A percentile compares a stretch with the other conserved stretches of the same genome.
These are phyloP conservation scores for Porites lobata DNA, from an alignment of 92 coral and sea anemone genomes.

Conservation along the genomic window DNA sequence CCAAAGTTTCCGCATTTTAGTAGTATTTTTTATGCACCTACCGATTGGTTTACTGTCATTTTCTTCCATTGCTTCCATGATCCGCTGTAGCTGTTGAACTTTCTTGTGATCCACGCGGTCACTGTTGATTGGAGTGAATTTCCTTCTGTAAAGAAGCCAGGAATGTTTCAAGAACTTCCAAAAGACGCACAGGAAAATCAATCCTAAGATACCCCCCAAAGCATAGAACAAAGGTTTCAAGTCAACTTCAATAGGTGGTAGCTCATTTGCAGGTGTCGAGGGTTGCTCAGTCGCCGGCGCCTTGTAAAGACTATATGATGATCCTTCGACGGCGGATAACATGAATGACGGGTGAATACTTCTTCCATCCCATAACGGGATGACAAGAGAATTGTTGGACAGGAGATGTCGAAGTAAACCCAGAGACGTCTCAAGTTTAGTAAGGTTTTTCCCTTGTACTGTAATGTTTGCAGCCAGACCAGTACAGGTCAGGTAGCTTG, in stretches of 20 bases:
- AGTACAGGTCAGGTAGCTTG: conserved; percentile 36
- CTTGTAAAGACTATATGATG: conserved; percentile 41
- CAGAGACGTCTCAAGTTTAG: conserved; percentile 21
- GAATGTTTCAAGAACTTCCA: conserved; percentile 78
- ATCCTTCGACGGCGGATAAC: conserved; percentile 43
- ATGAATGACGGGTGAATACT: conserved; percentile 41
- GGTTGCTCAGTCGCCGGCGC: conserved; percentile 22
- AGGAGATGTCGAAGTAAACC: conserved; percentile 33
- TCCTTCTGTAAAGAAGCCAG: conserved; percentile 70
- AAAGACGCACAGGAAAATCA: conserved; percentile 65
- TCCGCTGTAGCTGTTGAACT: conserved; percentile 43
- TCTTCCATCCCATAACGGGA: conserved; percentile 47
- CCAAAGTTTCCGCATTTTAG: too few species aligned
- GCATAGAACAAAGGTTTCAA: conserved; percentile 75
- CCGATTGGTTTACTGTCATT: not conserved
- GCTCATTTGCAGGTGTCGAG: conserved; percentile 12
- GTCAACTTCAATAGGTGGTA: conserved; percentile 66
- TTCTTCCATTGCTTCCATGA: conserved; percentile 59
- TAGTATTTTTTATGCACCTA: not conserved
- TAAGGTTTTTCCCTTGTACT: conserved; percentile 25
- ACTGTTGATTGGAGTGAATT: conserved; percentile 83
- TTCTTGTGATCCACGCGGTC: conserved; percentile 61
- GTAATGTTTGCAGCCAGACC: conserved; percentile 63
- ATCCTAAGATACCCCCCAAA: conserved; percentile 55
- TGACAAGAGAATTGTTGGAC: conserved; percentile 46